Conservation (phyloP, 2,113 vertebrate genomes). For the Odocoileus hemionus region DNA sequence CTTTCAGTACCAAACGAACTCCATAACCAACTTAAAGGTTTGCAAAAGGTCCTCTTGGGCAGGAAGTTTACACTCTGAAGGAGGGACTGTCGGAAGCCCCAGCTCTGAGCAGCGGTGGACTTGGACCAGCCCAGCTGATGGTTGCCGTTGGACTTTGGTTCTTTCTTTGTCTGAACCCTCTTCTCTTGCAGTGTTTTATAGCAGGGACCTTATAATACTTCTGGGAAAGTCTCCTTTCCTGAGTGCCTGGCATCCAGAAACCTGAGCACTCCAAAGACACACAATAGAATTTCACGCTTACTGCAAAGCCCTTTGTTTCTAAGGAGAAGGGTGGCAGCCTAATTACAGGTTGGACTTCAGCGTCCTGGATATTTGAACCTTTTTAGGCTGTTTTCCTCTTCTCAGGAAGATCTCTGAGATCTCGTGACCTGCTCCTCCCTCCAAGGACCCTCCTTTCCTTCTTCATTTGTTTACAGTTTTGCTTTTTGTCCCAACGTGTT, state of each 20-base stretch:
- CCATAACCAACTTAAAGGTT: neutral
- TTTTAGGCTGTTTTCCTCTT: neutral
- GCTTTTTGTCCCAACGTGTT: neutral
- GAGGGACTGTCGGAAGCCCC: neutral
- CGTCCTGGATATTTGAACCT: conserved; percentile 31
- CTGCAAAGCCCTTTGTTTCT: conserved; percentile 22
- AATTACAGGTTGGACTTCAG: neutral
- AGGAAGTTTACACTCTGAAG: neutral
- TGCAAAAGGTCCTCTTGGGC: neutral
- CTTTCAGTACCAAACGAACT: neutral
- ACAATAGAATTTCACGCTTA: neutral
- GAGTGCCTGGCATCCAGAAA: neutral
- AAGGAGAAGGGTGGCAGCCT: neutral
- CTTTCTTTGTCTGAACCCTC: neutral
- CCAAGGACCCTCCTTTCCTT: neutral
- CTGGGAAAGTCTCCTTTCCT: conserved; percentile 44
- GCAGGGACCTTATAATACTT: neutral
- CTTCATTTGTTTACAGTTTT: neutral
- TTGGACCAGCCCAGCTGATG: accelerated
- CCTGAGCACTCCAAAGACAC: neutral
- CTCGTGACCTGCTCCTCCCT: neutral
- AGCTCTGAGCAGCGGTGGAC: accelerated
- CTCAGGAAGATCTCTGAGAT: neutral
- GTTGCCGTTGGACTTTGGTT: no score
- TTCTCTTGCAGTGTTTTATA: neutral